Evolutionary conservation across 2,888 invertebrate species (phyloP).

Genomic region (Dasysyrphus albostriatus): DNA sequence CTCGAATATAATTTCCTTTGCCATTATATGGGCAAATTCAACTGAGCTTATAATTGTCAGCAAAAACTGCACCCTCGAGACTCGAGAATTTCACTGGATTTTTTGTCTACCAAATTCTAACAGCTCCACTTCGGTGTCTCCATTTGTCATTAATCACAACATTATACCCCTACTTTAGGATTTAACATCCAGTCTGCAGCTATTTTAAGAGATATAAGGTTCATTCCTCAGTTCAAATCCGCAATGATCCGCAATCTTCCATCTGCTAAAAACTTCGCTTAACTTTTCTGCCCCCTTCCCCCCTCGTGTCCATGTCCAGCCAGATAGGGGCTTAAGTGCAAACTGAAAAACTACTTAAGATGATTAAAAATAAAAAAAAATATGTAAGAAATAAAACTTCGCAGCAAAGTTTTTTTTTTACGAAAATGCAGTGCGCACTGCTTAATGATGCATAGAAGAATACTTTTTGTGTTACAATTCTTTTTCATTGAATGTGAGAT

Average conservation of each 20-base stretch:
- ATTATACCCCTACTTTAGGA: conserved; percentile 70
- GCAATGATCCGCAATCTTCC: conserved; percentile 73
- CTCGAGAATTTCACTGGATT: conserved; percentile 28
- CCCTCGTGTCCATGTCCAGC: conserved; percentile 25
- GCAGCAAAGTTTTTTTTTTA: conserved; percentile 54
- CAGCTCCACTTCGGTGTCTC: conserved; percentile 49
- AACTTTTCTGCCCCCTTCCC: conserved; percentile 47
- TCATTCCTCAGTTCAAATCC: conserved; percentile 71
- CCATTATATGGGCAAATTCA: not conserved
- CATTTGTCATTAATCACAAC: conserved; percentile 74
- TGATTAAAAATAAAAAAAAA: conserved; percentile 63
- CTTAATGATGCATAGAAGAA: conserved; percentile 71
- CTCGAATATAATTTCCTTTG: not conserved
- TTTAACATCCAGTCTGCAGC: conserved; percentile 67
- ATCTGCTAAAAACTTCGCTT: conserved; percentile 69
- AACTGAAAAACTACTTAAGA: conserved; percentile 73
- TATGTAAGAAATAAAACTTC: conserved; percentile 26
- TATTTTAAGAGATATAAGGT: conserved; percentile 64
- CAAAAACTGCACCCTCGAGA: conserved; percentile 36
- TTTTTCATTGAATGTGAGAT: conserved; percentile 26
- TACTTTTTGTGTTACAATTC: conserved; percentile 18
- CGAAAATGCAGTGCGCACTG: conserved; percentile 49
- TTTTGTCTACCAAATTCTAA: conserved; percentile 30
- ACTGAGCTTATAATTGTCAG: conserved; percentile 61
- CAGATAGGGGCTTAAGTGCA: conserved; percentile 50